Conservation (phyloP, 1,140 invertebrate species). For the Helicoverpa armigera region DNA sequence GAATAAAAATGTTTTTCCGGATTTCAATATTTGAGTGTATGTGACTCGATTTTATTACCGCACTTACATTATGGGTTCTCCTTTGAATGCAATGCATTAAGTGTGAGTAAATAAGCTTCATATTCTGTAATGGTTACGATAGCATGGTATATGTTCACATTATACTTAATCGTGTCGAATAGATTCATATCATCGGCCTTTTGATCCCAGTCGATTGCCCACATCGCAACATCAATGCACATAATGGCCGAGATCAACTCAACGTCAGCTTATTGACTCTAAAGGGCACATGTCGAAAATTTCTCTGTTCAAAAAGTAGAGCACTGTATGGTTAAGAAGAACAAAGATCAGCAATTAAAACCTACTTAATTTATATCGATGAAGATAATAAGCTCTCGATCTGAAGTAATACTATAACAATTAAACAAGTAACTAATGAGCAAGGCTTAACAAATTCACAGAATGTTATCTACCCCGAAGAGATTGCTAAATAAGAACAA, state of each 20-base stretch:
- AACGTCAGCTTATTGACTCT: slow-evolving; percentile 28
- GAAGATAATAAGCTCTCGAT: too few relatives aligned
- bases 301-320: neutral
- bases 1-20: neutral
- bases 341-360: too few relatives aligned
- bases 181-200: neutral
- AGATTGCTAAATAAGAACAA: slow-evolving; percentile 3
- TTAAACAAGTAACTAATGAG: too few relatives aligned
- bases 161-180: neutral
- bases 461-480: too few relatives aligned
- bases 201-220: slow-evolving; percentile 29
- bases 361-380: too few relatives aligned
- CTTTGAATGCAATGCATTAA: slow-evolving; percentile 1
- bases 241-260: slow-evolving; percentile 21
- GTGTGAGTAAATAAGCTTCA: neutral
- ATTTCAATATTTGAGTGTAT: slow-evolving; percentile 25
- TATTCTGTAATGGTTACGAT: too few relatives aligned
- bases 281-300: slow-evolving; percentile 16
- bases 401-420: too few relatives aligned
- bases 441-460: too few relatives aligned
- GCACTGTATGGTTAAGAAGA: neutral
- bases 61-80: neutral
- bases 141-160: too few relatives aligned
- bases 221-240: slow-evolving; percentile 29
- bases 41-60: slow-evolving; percentile 3